These are phyloP conservation scores for Piprites chloris DNA, from an alignment of 2,113 vertebrate genomes.

Conservation along the genomic window DNA sequence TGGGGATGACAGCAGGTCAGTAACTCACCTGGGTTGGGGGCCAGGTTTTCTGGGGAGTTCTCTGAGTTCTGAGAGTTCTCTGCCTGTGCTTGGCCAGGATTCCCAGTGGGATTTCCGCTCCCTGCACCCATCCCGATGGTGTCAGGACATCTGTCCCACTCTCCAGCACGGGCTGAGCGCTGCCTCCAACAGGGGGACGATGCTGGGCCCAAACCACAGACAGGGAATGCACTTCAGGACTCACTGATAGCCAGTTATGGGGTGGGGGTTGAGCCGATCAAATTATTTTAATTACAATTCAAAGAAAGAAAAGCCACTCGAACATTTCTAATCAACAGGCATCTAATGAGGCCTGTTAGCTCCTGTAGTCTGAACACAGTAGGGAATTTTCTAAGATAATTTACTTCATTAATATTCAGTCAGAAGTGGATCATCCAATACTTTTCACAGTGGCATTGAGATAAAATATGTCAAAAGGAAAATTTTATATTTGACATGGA, in stretches of 20 bases:
- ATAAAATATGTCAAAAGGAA: conserved; percentile 23
- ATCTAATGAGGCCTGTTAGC: conserved; percentile 69
- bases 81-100: neutral
- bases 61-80: neutral
- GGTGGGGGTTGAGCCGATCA: neutral
- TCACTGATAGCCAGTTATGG: neutral
- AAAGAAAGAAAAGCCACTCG: conserved; percentile 68
- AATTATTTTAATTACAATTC: conserved; percentile 69
- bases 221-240: neutral
- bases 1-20: neutral
- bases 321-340: conserved; percentile 72
- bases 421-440: conserved; percentile 49
- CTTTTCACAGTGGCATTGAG: neutral
- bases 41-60: neutral
- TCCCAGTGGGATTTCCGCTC: neutral
- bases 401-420: conserved; percentile 72
- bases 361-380: conserved; percentile 66
- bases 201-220: neutral
- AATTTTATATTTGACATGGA: neutral
- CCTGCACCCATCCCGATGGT: rapidly evolving
- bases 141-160: rapidly evolving
- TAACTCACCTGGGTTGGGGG: neutral
- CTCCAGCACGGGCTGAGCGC: rapidly evolving
- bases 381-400: conserved; percentile 66
- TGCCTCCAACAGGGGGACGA: neutral